A percentile compares a stretch with the other conserved stretches of the same genome.
These are phyloP conservation scores for Anthonomus grandis DNA, from an alignment of 1,140 invertebrate genomes.

Conservation along the genomic window DNA sequence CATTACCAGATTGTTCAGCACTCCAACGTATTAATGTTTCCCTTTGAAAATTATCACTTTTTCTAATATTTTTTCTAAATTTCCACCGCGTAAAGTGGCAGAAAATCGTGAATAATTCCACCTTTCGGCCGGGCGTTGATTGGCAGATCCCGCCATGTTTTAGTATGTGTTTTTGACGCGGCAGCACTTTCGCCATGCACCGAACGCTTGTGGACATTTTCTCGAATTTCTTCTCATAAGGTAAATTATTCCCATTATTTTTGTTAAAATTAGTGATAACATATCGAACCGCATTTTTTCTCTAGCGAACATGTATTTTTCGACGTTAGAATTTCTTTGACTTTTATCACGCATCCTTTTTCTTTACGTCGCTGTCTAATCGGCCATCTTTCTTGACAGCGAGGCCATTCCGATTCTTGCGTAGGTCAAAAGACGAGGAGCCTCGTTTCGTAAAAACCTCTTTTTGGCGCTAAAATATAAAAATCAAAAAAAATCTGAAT, in stretches of 20 bases:
- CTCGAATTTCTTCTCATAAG: constrained; percentile 26
- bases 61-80: no score
- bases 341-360: constrained; percentile 26
- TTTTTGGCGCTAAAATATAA: constrained; percentile 38
- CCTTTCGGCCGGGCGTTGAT: no score
- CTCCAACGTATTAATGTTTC: no score
- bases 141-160: constrained; percentile 27
- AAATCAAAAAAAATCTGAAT: constrained; percentile 16
- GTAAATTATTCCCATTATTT: constrained; percentile 16
- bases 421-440: constrained; percentile 21
- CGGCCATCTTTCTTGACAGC: constrained; percentile 37
- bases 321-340: constrained; percentile 22
- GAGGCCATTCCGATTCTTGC: constrained; percentile 19
- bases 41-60: no score
- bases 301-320: constrained; percentile 32
- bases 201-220: constrained; percentile 36
- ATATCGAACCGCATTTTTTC: constrained; percentile 16
- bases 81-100: no score
- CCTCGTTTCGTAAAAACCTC: constrained; percentile 26
- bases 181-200: constrained; percentile 39
- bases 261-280: constrained; percentile 15
- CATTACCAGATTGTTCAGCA: no score
- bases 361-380: constrained; percentile 29
- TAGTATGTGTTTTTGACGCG: constrained; percentile 24
- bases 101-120: no score